Evolutionary conservation across 2,888 invertebrate genomes (phyloP).

Genomic region (Andricus quercusramuli): DNA sequence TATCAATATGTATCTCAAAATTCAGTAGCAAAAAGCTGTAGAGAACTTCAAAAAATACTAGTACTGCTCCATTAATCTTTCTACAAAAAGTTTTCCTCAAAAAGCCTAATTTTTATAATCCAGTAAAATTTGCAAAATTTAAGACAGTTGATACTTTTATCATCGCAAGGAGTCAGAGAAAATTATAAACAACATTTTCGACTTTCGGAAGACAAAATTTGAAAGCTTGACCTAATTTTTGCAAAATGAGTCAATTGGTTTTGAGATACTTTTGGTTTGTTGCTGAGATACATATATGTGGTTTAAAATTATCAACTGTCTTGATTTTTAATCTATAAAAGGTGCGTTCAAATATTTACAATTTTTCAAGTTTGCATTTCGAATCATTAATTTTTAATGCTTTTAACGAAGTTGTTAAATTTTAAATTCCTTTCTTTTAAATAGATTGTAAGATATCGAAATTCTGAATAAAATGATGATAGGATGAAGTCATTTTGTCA

Average conservation of each 20-base stretch:
- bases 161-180: too few species aligned
- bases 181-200: too few species aligned
- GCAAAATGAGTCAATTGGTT: neutral
- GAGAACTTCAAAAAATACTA: slow-evolving; percentile 28
- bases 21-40: slow-evolving; percentile 21
- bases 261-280: neutral
- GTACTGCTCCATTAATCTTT: neutral
- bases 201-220: too few species aligned
- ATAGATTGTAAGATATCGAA: too few species aligned
- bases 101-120: neutral
- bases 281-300: neutral
- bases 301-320: neutral
- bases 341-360: neutral
- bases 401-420: too few species aligned
- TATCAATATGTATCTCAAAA: slow-evolving; percentile 7
- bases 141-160: neutral
- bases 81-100: neutral
- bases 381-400: too few species aligned
- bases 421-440: too few species aligned
- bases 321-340: neutral
- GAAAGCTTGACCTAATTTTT: too few species aligned
- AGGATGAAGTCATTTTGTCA: too few species aligned
- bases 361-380: too few species aligned
- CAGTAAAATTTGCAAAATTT: neutral
- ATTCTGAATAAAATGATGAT: too few species aligned